phyloP scores from a whole-genome alignment of 1,140 invertebrate species.

The Cherax quadricarinatus region DNA sequence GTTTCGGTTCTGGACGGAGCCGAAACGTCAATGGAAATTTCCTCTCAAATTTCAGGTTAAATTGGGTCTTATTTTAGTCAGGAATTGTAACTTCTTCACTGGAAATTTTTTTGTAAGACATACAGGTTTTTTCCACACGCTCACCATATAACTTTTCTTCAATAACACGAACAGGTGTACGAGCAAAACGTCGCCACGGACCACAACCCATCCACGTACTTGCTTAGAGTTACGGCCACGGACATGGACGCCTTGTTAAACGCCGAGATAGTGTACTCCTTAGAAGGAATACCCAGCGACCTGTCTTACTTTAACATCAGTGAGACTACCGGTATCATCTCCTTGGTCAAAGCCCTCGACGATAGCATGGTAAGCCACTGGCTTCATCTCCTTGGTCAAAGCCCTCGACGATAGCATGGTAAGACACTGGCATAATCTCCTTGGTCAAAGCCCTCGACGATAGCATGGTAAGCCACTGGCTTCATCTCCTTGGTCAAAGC shows the following conservation, averaged over 20 bases:
- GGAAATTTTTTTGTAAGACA: too few species aligned
- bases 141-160: too few species aligned
- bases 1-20: too few species aligned
- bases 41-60: too few species aligned
- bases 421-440: background rate
- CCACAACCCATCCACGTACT: background rate
- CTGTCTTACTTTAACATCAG: slow-evolving; percentile 7
- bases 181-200: slow-evolving; percentile 53
- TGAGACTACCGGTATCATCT: background rate
- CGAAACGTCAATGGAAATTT: too few species aligned
- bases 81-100: too few species aligned
- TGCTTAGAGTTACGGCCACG: slow-evolving; percentile 48
- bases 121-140: too few species aligned
- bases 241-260: slow-evolving; percentile 33
- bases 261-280: slow-evolving; percentile 2
- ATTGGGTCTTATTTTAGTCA: too few species aligned
- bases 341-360: background rate
- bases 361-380: slow-evolving; percentile 23
- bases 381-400: too few species aligned
- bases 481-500: background rate
- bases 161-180: slow-evolving; percentile 1
- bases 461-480: background rate
- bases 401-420: background rate
- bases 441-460: too few species aligned
- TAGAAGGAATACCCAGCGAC: background rate